Conservation (phyloP, 2,113 vertebrate species). For the Hydropotes inermis region DNA sequence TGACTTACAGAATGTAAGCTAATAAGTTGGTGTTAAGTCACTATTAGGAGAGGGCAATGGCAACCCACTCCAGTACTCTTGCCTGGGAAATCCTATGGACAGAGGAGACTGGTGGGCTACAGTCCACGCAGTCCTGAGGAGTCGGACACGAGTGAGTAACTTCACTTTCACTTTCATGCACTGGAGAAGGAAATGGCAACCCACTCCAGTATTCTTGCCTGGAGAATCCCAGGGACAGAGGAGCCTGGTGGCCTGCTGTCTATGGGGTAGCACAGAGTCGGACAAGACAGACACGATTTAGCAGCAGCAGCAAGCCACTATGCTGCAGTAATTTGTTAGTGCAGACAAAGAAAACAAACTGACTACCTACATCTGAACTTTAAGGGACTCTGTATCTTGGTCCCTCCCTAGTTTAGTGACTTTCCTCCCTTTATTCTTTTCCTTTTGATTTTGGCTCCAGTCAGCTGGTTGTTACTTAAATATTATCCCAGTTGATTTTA, state of each 20-base stretch:
- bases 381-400: not conserved
- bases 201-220: not conserved
- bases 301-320: not conserved
- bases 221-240: not conserved
- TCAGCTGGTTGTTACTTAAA: not conserved
- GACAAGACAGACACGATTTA: not conserved
- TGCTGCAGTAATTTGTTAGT: not conserved
- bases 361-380: not conserved
- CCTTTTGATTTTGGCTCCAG: not conserved
- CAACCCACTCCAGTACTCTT: not conserved
- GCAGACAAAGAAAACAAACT: not conserved
- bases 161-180: not conserved
- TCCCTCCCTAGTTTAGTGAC: not conserved
- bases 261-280: not conserved
- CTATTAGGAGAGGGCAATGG: not conserved
- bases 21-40: not conserved
- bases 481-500: not conserved
- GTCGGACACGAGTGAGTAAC: accelerated
- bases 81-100: not conserved
- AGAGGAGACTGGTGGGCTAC: not conserved
- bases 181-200: not conserved
- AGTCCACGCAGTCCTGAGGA: not conserved
- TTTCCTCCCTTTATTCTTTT: not conserved
- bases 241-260: not conserved
- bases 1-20: not conserved